Evolutionary conservation across 1,140 invertebrate species (phyloP), one percentile per base, ranked within the genome.

Genomic region (Drosophila lacteicornis): DNA sequence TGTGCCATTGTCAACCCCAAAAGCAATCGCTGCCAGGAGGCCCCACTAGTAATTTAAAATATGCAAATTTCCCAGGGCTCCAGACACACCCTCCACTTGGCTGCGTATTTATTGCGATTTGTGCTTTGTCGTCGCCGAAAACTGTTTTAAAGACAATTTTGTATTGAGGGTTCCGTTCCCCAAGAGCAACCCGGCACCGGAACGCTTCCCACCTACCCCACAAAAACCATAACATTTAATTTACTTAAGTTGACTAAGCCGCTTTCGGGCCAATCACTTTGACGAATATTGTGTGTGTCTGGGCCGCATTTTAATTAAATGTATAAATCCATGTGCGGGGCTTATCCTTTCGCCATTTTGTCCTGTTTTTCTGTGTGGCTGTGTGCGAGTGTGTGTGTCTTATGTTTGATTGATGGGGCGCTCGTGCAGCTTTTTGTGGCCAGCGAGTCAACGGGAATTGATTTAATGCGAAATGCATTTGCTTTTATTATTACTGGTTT

Each of bases 21-120:
- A 69, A 49, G 51, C 68, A 73, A 73, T 73, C 46, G 56, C 49
- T 36, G 50, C 70, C 60, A 46, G 69, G 79, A 67, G 82, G 66
- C 71, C 71, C 83, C 83, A 78, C 84, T 80, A 87, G 84, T 83
- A 88, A 88, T 87, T 90, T 88, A 69, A 88, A 90, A 88, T 88
- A 88, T 88, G 85, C 75, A 88, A 88, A 90, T 88, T 90, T 76
- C 73, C 40, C 62, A 45, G 62, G 33, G 63, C 69, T 27, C 12
- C 70, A 38, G 42, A 47, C 47, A 58, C 63, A 67, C 53, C 45
- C 60, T 9, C 46, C 46, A 61, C 49, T 63, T 73, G 53, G 17
- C 36, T 38, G 63, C 38, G 69, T 82, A 78, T 84, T 87, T 88
- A 87, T 88, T 83, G 84, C 80, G 76, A 68, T 88, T 78, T 56